These are phyloP conservation scores for Spilogale gracilis DNA, from an alignment of 2,113 vertebrate genomes.

Conservation along the genomic window DNA sequence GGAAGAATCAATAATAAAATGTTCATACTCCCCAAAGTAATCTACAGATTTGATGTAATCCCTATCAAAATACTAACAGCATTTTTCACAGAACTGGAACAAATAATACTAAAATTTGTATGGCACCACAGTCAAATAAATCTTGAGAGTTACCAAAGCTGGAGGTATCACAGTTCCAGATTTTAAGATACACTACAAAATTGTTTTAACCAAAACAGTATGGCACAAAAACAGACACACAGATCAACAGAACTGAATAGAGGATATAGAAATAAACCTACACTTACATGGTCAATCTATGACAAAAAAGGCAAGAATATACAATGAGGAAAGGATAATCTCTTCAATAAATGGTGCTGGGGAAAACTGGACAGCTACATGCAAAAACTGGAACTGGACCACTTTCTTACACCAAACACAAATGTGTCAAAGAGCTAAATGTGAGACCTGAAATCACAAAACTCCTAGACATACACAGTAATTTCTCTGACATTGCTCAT, in stretches of 20 bases:
- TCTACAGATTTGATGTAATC: not conserved
- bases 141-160: not conserved
- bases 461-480: not conserved
- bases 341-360: not conserved
- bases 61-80: not conserved
- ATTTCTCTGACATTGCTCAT: not conserved
- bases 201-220: not conserved
- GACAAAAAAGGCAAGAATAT: not conserved
- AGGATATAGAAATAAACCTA: not conserved
- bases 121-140: not conserved
- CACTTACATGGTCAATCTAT: not conserved
- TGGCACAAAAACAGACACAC: not conserved
- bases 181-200: not conserved
- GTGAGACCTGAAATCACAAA: not conserved
- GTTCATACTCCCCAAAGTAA: not conserved
- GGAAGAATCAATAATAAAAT: not conserved
- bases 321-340: not conserved
- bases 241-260: not conserved
- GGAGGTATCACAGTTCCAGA: not conserved
- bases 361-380: not conserved
- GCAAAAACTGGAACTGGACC: not conserved
- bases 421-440: not conserved
- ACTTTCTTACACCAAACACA: not conserved
- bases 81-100: not conserved
- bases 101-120: not conserved